Conservation (phyloP, 2,797 vertebrate genomes). For the Muscicapa striata region DNA sequence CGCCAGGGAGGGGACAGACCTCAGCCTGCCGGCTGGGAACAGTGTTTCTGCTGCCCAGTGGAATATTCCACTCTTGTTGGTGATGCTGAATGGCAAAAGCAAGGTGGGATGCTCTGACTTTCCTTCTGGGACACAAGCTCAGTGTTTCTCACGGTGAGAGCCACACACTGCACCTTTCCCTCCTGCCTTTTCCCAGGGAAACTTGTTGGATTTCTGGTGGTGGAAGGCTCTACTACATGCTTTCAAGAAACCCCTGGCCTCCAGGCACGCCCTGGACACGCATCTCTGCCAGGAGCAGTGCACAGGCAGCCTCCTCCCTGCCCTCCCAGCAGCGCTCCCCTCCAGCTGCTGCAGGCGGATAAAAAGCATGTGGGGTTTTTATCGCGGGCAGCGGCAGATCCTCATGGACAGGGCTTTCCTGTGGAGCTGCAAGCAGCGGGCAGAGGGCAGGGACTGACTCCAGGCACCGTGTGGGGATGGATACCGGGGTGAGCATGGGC, state of each 20-base stretch:
- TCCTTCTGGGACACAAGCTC: background rate
- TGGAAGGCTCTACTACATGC: fast-evolving
- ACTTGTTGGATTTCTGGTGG: fast-evolving
- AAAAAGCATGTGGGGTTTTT: fast-evolving
- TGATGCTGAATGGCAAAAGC: background rate
- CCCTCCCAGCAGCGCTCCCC: fast-evolving
- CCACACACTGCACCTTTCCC: background rate
- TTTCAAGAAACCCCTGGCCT: background rate
- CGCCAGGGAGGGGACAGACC: background rate
- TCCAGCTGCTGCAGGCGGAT: background rate
- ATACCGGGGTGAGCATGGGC: fast-evolving
- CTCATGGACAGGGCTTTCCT: background rate
- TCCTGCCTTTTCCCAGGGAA: background rate
- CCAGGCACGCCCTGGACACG: fast-evolving
- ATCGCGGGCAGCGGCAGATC: fast-evolving
- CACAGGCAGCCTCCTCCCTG: background rate
- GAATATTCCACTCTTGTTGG: fast-evolving
- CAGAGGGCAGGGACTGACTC: background rate
- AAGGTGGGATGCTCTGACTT: background rate
- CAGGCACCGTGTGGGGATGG: background rate
- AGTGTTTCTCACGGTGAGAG: fast-evolving
- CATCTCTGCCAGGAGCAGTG: fast-evolving
- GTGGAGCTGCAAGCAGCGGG: fast-evolving
- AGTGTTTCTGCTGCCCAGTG: background rate
- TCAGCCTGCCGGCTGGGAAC: fast-evolving